Conservation (phyloP, 2,888 invertebrate genomes). For the Xestia ashworthii region DNA sequence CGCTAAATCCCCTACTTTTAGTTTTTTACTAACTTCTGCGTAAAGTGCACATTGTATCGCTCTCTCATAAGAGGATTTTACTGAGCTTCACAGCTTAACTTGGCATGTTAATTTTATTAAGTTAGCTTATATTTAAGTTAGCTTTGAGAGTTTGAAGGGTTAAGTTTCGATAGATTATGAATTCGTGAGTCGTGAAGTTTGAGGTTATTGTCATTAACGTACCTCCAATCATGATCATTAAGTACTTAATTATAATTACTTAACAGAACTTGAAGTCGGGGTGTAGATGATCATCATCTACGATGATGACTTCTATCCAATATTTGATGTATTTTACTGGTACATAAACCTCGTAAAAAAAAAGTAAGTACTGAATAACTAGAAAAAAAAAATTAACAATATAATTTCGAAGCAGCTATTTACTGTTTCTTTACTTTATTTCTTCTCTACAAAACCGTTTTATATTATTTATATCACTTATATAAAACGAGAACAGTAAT, state of each 20-base stretch:
- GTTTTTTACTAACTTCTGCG: conserved; percentile 81
- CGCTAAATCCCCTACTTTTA: conserved; percentile 80
- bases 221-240: background rate
- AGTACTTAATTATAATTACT: background rate
- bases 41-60: conserved; percentile 81
- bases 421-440: conserved; percentile 1
- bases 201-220: background rate
- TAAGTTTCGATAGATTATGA: background rate
- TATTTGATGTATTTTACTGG: too few relatives aligned
- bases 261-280: too few relatives aligned
- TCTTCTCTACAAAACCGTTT: conserved; percentile 31
- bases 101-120: conserved; percentile 55
- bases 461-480: conserved; percentile 32
- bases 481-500: conserved; percentile 9
- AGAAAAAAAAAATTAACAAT: background rate
- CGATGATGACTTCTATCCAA: too few relatives aligned
- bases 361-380: too few relatives aligned
- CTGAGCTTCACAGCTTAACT: conserved; percentile 52
- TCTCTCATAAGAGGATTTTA: conserved; percentile 79
- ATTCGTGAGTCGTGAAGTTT: background rate
- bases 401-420: conserved; percentile 15
- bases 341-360: too few relatives aligned
- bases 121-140: conserved; percentile 11
- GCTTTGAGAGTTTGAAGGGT: background rate
- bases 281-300: too few relatives aligned